phyloP scores from a whole-genome alignment of 2,113 vertebrate species.

The Percopsis transmontana region DNA sequence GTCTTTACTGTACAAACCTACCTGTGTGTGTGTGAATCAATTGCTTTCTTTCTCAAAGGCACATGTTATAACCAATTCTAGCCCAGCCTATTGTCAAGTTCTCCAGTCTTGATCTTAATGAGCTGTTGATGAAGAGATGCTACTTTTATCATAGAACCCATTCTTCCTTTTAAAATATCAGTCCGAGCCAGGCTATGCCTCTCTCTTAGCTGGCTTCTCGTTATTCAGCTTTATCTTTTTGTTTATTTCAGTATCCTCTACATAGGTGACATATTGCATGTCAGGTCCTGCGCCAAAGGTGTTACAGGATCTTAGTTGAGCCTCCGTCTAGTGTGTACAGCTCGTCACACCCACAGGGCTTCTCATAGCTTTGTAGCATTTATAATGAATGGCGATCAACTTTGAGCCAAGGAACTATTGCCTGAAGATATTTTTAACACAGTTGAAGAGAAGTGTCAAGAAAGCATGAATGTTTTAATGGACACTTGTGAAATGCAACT shows the following conservation, averaged over 20 bases:
- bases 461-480: background rate
- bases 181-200: background rate
- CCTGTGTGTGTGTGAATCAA: slow-evolving; percentile 2
- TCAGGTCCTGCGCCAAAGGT: slow-evolving; percentile 24
- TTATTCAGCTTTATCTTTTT: background rate
- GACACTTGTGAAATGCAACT: background rate
- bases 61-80: too few relatives aligned
- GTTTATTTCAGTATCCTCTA: background rate
- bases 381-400: slow-evolving; percentile 6
- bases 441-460: background rate
- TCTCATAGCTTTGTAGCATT: slow-evolving; percentile 11
- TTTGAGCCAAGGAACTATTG: background rate
- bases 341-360: slow-evolving; percentile 2
- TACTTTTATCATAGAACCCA: background rate
- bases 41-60: too few relatives aligned
- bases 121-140: too few relatives aligned
- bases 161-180: background rate
- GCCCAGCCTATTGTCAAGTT: too few relatives aligned
- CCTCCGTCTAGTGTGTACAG: slow-evolving; percentile 21
- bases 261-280: slow-evolving; percentile 15
- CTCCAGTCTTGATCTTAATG: too few relatives aligned
- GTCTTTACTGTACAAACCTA: background rate
- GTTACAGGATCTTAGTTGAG: slow-evolving; percentile 20
- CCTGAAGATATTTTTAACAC: background rate
- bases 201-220: background rate